Percentiles rank a stretch among this genome's conserved stretches.
These are phyloP conservation scores for Paratrypauchen microcephalus DNA, from an alignment of 2,797 vertebrate species.

Conservation along the genomic window DNA sequence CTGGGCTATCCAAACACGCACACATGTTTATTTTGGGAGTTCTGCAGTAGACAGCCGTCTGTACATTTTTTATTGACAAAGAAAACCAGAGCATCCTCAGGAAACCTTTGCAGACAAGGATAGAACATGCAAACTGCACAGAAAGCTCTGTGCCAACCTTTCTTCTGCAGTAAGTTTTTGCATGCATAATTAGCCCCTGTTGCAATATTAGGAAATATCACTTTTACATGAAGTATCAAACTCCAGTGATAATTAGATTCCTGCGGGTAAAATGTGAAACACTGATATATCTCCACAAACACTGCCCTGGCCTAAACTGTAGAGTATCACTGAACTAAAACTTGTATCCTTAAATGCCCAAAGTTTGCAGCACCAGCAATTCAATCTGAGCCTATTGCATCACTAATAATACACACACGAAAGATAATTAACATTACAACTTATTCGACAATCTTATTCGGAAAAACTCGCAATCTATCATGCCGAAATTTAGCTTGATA, in stretches of 20 bases:
- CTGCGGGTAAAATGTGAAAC: neutral
- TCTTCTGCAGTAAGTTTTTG: neutral
- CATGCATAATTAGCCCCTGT: neutral
- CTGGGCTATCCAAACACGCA: no score
- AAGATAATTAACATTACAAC: conserved; percentile 2
- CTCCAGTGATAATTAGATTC: neutral
- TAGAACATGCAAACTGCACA: neutral
- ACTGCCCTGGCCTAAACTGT: neutral
- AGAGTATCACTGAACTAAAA: neutral
- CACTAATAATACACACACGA: neutral
- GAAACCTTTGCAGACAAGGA: neutral
- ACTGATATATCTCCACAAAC: neutral
- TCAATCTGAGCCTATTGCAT: neutral
- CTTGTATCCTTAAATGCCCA: neutral
- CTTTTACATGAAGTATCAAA: conserved; percentile 1
- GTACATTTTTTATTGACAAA: neutral
- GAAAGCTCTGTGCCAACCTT: neutral
- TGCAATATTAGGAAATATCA: neutral
- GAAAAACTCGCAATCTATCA: neutral
- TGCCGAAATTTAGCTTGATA: neutral
- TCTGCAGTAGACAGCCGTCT: neutral
- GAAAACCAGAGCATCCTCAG: neutral
- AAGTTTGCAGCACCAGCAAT: neutral
- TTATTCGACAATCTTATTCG: neutral
- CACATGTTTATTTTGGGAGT: neutral